A percentile compares a stretch with the other conserved stretches of the same genome.
phyloP scores from a whole-genome alignment of 2,113 vertebrate genomes.

The Paradoxurus hermaphroditus region DNA sequence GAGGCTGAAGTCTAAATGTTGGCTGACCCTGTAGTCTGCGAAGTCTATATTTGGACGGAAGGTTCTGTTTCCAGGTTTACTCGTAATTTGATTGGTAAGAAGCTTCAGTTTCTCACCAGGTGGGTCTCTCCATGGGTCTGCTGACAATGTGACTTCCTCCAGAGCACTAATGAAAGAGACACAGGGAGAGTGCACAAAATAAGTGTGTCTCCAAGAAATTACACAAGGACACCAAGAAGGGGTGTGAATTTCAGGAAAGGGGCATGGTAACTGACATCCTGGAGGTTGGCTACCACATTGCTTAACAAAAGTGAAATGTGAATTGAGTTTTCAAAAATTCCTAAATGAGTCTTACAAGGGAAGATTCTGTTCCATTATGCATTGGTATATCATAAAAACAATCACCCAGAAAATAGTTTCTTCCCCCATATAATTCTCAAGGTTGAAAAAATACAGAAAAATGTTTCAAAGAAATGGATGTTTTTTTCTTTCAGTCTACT shows the following conservation, averaged over 20 bases:
- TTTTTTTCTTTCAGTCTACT: neutral
- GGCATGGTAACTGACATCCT: neutral
- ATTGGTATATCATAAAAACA: neutral
- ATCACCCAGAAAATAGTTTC: neutral
- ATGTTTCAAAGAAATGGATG: neutral
- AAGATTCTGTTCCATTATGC: neutral
- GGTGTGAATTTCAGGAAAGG: neutral
- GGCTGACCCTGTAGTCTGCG: neutral
- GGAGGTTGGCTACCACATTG: neutral
- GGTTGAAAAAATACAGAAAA: neutral
- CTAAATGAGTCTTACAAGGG: neutral
- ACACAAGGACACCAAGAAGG: neutral
- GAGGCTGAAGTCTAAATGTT: neutral
- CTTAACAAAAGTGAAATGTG: neutral
- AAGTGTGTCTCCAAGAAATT: neutral
- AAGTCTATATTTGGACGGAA: neutral
- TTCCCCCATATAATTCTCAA: neutral
- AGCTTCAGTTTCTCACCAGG: neutral
- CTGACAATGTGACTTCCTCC: neutral
- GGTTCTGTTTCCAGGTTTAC: neutral
- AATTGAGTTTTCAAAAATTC: neutral
- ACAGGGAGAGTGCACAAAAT: neutral
- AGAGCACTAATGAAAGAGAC: neutral
- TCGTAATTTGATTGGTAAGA: neutral
- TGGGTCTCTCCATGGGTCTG: neutral